Evolutionary conservation across 2,797 vertebrate species (phyloP), one percentile per base, ranked within the genome.

Genomic region (Dendrocincla tyrannina): DNA sequence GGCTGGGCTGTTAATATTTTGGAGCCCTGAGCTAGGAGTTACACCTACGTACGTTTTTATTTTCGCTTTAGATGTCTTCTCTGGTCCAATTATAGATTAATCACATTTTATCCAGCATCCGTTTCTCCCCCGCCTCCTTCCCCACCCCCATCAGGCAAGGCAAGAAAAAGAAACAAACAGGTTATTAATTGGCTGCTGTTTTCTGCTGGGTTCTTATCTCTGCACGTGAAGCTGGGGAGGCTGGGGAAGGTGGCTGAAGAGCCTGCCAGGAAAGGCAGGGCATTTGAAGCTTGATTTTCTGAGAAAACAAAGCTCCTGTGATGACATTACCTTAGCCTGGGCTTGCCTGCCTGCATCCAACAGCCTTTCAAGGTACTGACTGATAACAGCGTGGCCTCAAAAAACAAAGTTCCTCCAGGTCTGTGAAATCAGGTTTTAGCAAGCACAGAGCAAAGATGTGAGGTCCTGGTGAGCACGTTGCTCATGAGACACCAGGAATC

Each of bases 31-130:
- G 95, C 93, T 41, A 88, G 69, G 72, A 95, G 86, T 78, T 88
- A 69, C 96, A 91, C 97, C 96, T 68, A 96, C 96, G 67, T 86
- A 49, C 33, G 6, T 59, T 93, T 94, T 93, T 96, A 96, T 97
- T 97, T 97, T 94, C 76, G 53, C 93, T 84, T 81, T 22, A 73
- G 81, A 94, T 88, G 80, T 76, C 88, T 94, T 69, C 77, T 84
- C 88, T 37, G 30, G 78, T 91, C 95, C 95, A 95, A 95, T 95
- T 96, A 88, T 95, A 96, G 97, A 96, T 93, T 89, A 95, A 97
- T 96, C 95, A 77, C 95, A 89, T 91, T 85, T 83, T 50, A 89
- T 90, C 89, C 87, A 18, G 49, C 94, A 93, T 92, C 89, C 85
- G 8, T 72, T 88, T 74, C 91, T 89, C 82, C 62, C 62, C 89